A percentile compares a stretch with the other conserved stretches of the same genome.
These are phyloP conservation scores for Sycobia sp. DNA, from an alignment of 1,140 invertebrate genomes.

Conservation along the genomic window DNA sequence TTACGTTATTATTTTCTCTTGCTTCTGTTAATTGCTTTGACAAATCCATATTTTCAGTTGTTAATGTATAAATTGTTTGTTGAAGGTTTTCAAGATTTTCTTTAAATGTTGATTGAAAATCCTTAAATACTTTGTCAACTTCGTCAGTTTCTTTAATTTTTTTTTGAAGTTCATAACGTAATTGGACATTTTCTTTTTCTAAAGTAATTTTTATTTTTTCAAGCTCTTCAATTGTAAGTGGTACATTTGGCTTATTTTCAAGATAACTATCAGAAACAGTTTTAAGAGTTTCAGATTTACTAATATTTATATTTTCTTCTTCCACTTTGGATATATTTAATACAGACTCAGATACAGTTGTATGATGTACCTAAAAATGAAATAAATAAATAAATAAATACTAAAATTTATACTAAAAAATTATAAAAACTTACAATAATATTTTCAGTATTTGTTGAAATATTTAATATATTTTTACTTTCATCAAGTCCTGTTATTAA, in stretches of 20 bases:
- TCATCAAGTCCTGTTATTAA: slow-evolving; percentile 2
- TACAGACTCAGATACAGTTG: not conserved
- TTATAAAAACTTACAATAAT: slow-evolving; percentile 6
- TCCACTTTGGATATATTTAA: not conserved
- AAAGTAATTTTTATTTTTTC: slow-evolving; percentile 34
- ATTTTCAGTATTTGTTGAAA: slow-evolving; percentile 10
- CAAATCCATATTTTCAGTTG: slow-evolving; percentile 50
- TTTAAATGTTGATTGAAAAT: too few species aligned
- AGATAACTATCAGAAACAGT: not conserved
- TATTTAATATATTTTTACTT: slow-evolving; percentile 15
- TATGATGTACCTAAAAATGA: slow-evolving; percentile 7
- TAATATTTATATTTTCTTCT: not conserved
- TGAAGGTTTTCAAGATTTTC: slow-evolving; percentile 45
- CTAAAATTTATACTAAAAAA: not conserved
- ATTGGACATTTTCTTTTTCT: slow-evolving; percentile 44
- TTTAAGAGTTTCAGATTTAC: not conserved
- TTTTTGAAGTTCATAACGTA: slow-evolving; percentile 39
- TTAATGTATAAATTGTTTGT: slow-evolving; percentile 46
- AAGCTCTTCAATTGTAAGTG: slow-evolving; percentile 32
- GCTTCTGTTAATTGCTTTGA: slow-evolving; percentile 42
- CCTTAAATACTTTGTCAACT: slow-evolving; percentile 43
- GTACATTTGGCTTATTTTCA: slow-evolving; percentile 1
- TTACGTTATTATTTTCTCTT: slow-evolving; percentile 35
- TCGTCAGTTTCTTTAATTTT: slow-evolving; percentile 49
- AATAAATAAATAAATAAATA: not conserved